Conservation (phyloP, 2,888 invertebrate genomes). For the Byasa hedistus region DNA sequence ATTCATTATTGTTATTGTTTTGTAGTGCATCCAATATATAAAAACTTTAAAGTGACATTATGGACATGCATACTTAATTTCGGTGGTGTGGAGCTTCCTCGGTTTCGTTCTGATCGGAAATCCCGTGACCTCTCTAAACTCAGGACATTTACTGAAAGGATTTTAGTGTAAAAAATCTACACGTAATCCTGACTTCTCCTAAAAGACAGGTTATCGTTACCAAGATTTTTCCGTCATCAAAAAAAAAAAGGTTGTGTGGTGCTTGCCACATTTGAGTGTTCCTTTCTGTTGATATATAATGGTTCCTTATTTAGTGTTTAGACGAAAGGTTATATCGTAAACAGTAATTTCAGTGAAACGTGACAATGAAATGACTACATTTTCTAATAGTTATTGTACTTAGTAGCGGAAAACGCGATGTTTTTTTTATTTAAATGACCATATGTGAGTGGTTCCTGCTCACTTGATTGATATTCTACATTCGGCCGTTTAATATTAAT, state of each 20-base stretch:
- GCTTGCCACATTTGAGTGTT: conserved; percentile 2
- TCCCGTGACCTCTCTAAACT: too few relatives aligned
- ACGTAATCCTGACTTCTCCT: too few relatives aligned
- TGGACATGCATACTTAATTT: not conserved
- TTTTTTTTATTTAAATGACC: conserved; percentile 42
- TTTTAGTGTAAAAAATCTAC: too few relatives aligned
- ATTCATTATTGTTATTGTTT: not conserved
- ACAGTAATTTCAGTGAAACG: conserved; percentile 32
- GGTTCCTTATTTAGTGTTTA: conserved; percentile 39
- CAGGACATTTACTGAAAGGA: too few relatives aligned
- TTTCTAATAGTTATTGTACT: conserved; percentile 53
- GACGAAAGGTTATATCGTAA: conserved; percentile 8
- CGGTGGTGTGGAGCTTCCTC: not conserved
- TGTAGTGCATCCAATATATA: not conserved
- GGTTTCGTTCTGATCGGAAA: too few relatives aligned
- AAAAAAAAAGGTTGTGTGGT: too few relatives aligned
- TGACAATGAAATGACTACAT: conserved; percentile 45
- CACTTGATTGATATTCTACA: conserved; percentile 32
- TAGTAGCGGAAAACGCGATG: conserved; percentile 51
- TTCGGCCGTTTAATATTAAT: conserved; percentile 20
- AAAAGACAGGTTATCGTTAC: too few relatives aligned
- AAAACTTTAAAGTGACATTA: not conserved
- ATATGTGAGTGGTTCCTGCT: conserved; percentile 40
- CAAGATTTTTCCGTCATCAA: too few relatives aligned
- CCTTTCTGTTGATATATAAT: conserved; percentile 45